These are phyloP conservation scores for Flexamia atlantica DNA, from an alignment of 2,888 invertebrate species.

Conservation along the genomic window DNA sequence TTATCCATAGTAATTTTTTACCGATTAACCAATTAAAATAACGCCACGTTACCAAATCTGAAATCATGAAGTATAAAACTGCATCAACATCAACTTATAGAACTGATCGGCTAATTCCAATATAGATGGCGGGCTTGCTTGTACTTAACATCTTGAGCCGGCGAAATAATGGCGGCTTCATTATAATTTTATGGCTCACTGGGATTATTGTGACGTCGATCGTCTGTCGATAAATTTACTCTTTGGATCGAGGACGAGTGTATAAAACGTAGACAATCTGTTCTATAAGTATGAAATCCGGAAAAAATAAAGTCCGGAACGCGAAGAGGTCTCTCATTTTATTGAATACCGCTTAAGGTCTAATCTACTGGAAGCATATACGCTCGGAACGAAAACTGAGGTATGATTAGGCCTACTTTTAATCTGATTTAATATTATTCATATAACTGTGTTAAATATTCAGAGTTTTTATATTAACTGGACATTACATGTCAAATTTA, in stretches of 20 bases:
- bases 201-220: slow-evolving; percentile 23
- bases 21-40: too few species aligned
- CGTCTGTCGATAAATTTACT: slow-evolving; percentile 21
- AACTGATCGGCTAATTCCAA: slow-evolving; percentile 9
- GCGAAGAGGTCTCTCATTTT: slow-evolving; percentile 4
- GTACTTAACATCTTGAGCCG: slow-evolving; percentile 31
- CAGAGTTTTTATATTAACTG: too few species aligned
- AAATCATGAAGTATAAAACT: too few species aligned
- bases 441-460: too few species aligned
- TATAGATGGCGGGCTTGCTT: neutral
- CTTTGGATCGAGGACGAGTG: neutral
- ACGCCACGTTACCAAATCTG: too few species aligned
- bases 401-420: neutral
- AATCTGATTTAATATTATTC: too few species aligned
- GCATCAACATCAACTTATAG: too few species aligned
- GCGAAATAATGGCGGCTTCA: slow-evolving; percentile 12
- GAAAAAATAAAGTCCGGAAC: neutral
- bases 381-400: neutral
- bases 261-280: slow-evolving; percentile 4
- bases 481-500: too few species aligned
- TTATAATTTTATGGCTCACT: slow-evolving; percentile 40
- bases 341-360: slow-evolving; percentile 12
- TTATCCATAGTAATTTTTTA: too few species aligned
- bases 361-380: slow-evolving; percentile 37
- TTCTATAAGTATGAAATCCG: neutral